Evolutionary conservation across 92 coral and sea anemone genomes (phyloP).

Genomic region (Zoanthus sansibaricus): DNA sequence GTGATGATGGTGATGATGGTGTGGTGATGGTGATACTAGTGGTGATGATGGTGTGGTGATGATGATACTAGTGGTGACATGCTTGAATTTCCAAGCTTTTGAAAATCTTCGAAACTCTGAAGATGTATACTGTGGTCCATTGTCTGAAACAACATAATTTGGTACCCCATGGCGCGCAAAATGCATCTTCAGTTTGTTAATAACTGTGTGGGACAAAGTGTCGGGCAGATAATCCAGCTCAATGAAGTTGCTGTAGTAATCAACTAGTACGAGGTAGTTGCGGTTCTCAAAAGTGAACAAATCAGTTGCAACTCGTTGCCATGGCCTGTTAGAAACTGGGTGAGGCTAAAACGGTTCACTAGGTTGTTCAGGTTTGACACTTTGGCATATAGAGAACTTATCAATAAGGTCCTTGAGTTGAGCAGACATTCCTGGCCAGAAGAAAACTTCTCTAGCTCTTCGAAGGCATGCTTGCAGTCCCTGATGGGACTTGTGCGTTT

Average conservation of each 20-base stretch:
- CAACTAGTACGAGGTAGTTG: slow-evolving; percentile 9
- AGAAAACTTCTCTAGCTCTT: slow-evolving; percentile 16
- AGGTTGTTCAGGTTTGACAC: slow-evolving; percentile 2
- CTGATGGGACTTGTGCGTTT: slow-evolving; percentile 11
- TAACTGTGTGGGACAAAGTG: slow-evolving; percentile 11
- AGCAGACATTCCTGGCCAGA: slow-evolving; percentile 16
- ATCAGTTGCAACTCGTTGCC: slow-evolving; percentile 19
- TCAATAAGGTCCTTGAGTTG: slow-evolving; percentile 15
- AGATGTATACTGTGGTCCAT: slow-evolving; percentile 26
- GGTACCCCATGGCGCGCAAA: slow-evolving; percentile 26
- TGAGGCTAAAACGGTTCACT: slow-evolving; percentile 6
- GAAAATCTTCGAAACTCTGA: slow-evolving; percentile 19
- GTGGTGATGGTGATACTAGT: too few species aligned
- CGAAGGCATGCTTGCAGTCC: slow-evolving; percentile 23
- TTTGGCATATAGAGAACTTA: slow-evolving; percentile 6
- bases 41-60: too few species aligned
- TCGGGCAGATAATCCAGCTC: slow-evolving; percentile 1
- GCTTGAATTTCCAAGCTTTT: slow-evolving; percentile 20
- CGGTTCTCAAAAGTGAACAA: slow-evolving; percentile 13
- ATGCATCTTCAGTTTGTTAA: slow-evolving; percentile 16
- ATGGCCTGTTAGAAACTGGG: slow-evolving; percentile 10
- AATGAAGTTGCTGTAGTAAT: slow-evolving; percentile 10
- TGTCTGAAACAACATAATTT: slow-evolving; percentile 15
- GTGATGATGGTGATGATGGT: too few species aligned
- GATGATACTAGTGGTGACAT: slow-evolving; percentile 21